Evolutionary conservation across 2,888 invertebrate genomes (phyloP), one percentile per base, ranked within the genome.

Genomic region (Bhutanitis thaidina): DNA sequence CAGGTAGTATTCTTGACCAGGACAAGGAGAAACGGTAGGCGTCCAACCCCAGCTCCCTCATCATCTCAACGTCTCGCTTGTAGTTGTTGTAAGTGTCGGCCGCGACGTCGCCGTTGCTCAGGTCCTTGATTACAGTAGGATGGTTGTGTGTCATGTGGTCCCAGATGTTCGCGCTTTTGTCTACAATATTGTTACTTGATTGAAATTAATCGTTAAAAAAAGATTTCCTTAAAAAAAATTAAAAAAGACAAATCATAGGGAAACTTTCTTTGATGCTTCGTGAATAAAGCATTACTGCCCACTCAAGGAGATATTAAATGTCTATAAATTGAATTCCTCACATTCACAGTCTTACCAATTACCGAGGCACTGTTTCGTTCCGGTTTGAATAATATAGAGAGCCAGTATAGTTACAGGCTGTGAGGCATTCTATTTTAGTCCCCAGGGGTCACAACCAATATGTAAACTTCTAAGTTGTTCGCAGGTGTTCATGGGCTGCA

Each of bases 1-100:
- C 86, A 0, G 93, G 92, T 13, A 93, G 69, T 27, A 94, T 81
- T 39, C 93, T 76, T 0, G 92, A 57, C 93, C 94, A 94, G 10
- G 92, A 88, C 12, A 92, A 63, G 0, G 91, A 91, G 67, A 91
- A 91, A 7, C 91, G 72, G 63, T 91, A 91, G 37, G 79, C 80
- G 43, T 90, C 71, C 0, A 85, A 67, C 1, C 85, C 84, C 0
- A 90, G 65, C 56, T 89, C 77, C 43, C 79, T 72, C 58, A 91
- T 65, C 64, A 90, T 76, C 48, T 81, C 74, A 0, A 91, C 83
- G 60, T 91, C 91, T n/a, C 92, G 90, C 59, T 90, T 84, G 68
- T 91, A 92, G 61, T 90, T 90, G 68, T 92, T 84, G 64, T 93
- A 91, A 36, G 89, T 80, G 61, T 94, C 92, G 5, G 91, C 83